Evolutionary conservation across 1,140 invertebrate species (phyloP), one percentile per base, ranked within the genome.

Genomic region (Zelostemma sp.): DNA sequence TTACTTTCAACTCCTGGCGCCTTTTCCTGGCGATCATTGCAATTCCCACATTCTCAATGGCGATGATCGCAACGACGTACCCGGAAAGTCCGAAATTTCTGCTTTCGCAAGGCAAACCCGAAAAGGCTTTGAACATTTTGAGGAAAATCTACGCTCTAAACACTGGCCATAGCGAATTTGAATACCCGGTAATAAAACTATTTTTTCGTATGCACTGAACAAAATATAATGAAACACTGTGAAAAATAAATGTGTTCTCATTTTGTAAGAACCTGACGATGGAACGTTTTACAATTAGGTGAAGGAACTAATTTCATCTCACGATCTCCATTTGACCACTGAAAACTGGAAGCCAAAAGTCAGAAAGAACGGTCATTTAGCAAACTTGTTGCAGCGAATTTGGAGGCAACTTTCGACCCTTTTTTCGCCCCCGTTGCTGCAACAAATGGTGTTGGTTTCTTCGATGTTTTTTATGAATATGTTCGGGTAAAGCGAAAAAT

Each of bases 21-120:
- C 54, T 92, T 1, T 89, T 90, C 41, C 73, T 92, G 0, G 82
- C 89, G 0, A 53, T 89, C 0, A 85, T 89, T 11, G 87, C 87
- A 0, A 31, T 89, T 0, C 86, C 90, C 0, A 87, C 88, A 19
- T 63, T 91, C 15, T 46, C 88, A 1, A 86, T 87, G 0, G 72
- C 86, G 0, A 12, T 88, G 0, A 82, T 90, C 47, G 72, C 88
- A 0, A 85, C 88, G 4, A 80, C 84, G 6, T 84, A 91, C 4
- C 90, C 91, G 0, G 94, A 95, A 77, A 94, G 91, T 61, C 93
- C 94, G 0, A 93, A 93, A 73, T 95, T 90, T 77, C 81, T 92
- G 8, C 78, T 93, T 3, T 86, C 89, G 0, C 87, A 89, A 77
- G 90, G 91, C 53, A 86, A 84, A 62, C 75, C 84, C 6, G 83